Conservation (phyloP, 2,113 vertebrate species). For the Uropsilus gracilis region DNA sequence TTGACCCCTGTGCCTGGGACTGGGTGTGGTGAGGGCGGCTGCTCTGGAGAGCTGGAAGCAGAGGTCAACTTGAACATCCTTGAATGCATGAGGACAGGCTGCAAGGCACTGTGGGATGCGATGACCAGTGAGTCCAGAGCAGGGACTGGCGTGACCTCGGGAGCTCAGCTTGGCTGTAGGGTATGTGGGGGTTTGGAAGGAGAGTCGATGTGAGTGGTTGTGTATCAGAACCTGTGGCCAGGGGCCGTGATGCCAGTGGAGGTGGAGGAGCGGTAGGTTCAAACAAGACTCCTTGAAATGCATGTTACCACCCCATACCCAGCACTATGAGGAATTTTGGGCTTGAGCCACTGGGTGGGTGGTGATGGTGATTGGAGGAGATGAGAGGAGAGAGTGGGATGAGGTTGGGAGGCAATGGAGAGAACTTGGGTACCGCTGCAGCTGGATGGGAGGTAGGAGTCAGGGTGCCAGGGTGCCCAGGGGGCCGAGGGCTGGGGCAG, state of each 20-base stretch:
- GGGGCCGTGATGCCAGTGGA: rapidly evolving
- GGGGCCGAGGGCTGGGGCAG: background rate
- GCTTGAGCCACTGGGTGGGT: background rate
- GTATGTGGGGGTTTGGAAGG: background rate
- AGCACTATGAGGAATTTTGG: background rate
- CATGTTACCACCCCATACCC: too few species aligned
- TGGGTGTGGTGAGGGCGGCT: background rate
- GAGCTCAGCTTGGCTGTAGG: background rate
- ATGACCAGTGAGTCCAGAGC: background rate
- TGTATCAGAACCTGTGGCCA: background rate
- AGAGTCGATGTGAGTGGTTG: background rate
- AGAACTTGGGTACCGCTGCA: background rate
- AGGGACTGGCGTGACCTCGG: background rate
- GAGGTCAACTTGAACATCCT: background rate
- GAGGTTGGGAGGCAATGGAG: background rate
- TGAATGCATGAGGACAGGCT: background rate
- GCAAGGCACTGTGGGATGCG: background rate
- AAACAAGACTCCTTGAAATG: too few species aligned
- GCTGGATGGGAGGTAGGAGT: background rate
- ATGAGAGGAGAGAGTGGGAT: background rate
- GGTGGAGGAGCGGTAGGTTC: background rate
- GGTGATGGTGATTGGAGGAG: background rate
- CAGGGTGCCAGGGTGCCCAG: background rate
- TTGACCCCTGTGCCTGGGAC: rapidly evolving
- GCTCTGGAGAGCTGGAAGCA: background rate